Conservation (phyloP, 2,888 invertebrate species). For the Cosmorhoe ocellata region DNA sequence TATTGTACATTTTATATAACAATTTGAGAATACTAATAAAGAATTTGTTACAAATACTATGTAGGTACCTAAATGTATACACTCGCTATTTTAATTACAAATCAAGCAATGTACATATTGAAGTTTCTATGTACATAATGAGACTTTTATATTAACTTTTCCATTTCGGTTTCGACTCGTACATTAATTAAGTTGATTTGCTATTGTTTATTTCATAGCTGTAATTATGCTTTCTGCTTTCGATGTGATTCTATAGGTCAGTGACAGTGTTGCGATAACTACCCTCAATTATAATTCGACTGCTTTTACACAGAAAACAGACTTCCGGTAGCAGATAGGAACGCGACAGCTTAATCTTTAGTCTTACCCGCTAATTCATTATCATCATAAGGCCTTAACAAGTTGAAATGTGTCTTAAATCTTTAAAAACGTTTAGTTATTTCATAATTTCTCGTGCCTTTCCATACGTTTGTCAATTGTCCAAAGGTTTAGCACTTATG, state of each 20-base stretch:
- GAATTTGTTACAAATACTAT: too few species aligned
- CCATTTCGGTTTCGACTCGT: slow-evolving; percentile 44
- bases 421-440: too few species aligned
- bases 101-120: slow-evolving; percentile 53
- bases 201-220: slow-evolving; percentile 20
- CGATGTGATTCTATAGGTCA: slow-evolving; percentile 23
- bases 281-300: not conserved
- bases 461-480: too few species aligned
- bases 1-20: too few species aligned
- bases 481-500: too few species aligned
- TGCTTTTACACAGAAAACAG: slow-evolving; percentile 7
- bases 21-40: too few species aligned
- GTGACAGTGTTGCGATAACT: slow-evolving; percentile 26
- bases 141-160: slow-evolving; percentile 53
- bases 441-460: not conserved
- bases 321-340: too few species aligned
- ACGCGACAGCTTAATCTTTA: too few species aligned
- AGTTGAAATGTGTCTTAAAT: too few species aligned
- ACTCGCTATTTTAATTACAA: slow-evolving; percentile 32
- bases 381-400: too few species aligned
- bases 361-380: too few species aligned
- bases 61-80: slow-evolving; percentile 22
- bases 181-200: slow-evolving; percentile 25
- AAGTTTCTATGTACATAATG: slow-evolving; percentile 58
- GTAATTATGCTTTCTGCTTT: slow-evolving; percentile 45